Percentiles rank a stretch among this genome's conserved stretches.
Evolutionary conservation across 2,888 invertebrate species (phyloP).

Genomic region (Phengaris arion): DNA sequence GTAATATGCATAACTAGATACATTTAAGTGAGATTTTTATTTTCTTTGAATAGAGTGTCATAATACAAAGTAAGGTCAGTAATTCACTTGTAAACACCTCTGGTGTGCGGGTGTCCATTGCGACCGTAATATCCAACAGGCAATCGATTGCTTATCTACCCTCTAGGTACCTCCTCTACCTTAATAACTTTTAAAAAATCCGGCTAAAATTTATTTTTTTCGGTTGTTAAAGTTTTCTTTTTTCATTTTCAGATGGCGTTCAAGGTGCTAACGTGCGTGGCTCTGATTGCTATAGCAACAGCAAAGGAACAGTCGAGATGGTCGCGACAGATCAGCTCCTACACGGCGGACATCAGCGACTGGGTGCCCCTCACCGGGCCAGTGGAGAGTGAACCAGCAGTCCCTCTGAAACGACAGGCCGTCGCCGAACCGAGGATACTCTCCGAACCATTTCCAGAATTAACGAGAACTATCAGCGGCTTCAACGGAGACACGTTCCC

Average conservation of each 20-base stretch:
- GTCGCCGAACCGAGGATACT: slow-evolving; percentile 72
- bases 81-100: no score
- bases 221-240: neutral
- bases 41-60: neutral
- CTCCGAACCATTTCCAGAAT: slow-evolving; percentile 63
- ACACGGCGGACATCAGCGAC: slow-evolving; percentile 69
- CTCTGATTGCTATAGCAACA: slow-evolving; percentile 51
- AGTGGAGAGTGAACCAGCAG: slow-evolving; percentile 51
- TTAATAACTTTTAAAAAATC: no score
- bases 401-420: slow-evolving; percentile 64
- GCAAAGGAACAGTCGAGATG: slow-evolving; percentile 63
- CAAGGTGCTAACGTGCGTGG: slow-evolving; percentile 54
- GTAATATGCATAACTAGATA: neutral
- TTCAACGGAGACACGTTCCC: slow-evolving; percentile 60
- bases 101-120: no score
- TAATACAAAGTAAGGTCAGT: no score
- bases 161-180: no score
- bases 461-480: slow-evolving; percentile 48
- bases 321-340: slow-evolving; percentile 73
- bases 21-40: neutral
- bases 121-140: no score
- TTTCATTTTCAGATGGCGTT: slow-evolving; percentile 64
- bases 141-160: no score
- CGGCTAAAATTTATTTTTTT: no score
- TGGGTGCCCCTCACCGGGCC: slow-evolving; percentile 69